Evolutionary conservation across 2,888 invertebrate genomes (phyloP).

Genomic region (Leptopilina syphax): DNA sequence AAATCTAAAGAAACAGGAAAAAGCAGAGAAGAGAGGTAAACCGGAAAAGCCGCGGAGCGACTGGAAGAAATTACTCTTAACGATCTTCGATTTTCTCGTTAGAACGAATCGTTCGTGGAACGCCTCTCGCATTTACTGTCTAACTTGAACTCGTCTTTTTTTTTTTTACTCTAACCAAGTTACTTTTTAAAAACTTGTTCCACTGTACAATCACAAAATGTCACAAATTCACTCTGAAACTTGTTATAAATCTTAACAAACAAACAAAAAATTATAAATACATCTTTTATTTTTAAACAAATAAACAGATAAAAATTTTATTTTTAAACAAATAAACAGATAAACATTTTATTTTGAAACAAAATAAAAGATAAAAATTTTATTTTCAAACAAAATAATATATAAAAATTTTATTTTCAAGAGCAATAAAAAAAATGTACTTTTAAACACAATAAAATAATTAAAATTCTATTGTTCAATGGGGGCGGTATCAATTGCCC

Average conservation of each 20-base stretch:
- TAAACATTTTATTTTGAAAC: too few species aligned
- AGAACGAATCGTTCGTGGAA: constrained; percentile 66
- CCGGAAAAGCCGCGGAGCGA: constrained; percentile 58
- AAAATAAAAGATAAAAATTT: too few species aligned
- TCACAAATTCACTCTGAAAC: not conserved
- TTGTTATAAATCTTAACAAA: too few species aligned
- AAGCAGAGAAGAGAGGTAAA: constrained; percentile 46
- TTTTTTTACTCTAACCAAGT: constrained; percentile 19
- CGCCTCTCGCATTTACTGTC: constrained; percentile 63
- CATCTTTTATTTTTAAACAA: too few species aligned
- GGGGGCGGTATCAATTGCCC: too few species aligned
- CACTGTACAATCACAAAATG: constrained; percentile 16
- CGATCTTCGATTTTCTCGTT: constrained; percentile 72
- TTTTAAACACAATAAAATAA: too few species aligned
- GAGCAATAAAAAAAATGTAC: too few species aligned
- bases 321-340: too few species aligned
- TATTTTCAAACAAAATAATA: too few species aligned
- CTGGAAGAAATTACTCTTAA: constrained; percentile 69
- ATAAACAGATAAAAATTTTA: too few species aligned
- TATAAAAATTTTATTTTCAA: too few species aligned
- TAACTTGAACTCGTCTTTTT: constrained; percentile 25
- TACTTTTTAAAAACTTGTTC: not conserved
- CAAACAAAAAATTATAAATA: not conserved
- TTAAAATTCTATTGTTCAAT: too few species aligned
- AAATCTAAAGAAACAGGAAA: constrained; percentile 40